These are phyloP conservation scores for Phylloscopus whistleri DNA, from an alignment of 2,113 vertebrate genomes.

Conservation along the genomic window DNA sequence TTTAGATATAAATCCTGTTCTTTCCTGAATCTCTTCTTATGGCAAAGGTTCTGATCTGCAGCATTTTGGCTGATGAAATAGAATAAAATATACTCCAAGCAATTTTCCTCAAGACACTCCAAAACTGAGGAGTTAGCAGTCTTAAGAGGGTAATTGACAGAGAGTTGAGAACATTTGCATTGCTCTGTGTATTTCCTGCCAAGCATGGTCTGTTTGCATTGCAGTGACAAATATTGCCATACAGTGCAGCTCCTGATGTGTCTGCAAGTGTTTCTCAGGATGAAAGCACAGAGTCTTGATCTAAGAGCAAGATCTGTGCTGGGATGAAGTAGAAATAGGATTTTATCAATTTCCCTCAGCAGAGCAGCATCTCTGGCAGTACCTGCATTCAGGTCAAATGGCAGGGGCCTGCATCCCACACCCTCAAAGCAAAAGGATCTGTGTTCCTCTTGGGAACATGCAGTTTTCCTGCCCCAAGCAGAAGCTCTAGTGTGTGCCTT, in stretches of 20 bases:
- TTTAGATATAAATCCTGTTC: neutral
- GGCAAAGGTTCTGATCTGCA: neutral
- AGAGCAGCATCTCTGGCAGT: neutral
- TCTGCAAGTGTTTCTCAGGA: neutral
- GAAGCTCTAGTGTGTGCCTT: neutral
- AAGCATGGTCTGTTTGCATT: neutral
- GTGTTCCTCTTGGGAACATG: fast-evolving
- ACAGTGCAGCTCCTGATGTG: neutral
- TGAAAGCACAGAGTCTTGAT: neutral
- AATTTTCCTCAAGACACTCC: neutral
- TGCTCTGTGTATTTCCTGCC: neutral
- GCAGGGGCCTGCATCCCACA: neutral
- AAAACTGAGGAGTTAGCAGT: neutral
- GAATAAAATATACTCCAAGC: neutral
- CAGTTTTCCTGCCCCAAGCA: neutral
- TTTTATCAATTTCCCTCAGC: neutral
- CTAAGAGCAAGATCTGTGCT: neutral
- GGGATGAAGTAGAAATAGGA: neutral
- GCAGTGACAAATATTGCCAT: neutral
- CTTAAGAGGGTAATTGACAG: neutral
- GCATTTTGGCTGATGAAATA: neutral
- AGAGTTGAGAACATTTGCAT: neutral
- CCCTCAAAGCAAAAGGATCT: neutral
- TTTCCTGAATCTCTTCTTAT: neutral
- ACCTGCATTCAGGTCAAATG: neutral